phyloP scores from a whole-genome alignment of 1,140 invertebrate species.

The Ladona fulva region DNA sequence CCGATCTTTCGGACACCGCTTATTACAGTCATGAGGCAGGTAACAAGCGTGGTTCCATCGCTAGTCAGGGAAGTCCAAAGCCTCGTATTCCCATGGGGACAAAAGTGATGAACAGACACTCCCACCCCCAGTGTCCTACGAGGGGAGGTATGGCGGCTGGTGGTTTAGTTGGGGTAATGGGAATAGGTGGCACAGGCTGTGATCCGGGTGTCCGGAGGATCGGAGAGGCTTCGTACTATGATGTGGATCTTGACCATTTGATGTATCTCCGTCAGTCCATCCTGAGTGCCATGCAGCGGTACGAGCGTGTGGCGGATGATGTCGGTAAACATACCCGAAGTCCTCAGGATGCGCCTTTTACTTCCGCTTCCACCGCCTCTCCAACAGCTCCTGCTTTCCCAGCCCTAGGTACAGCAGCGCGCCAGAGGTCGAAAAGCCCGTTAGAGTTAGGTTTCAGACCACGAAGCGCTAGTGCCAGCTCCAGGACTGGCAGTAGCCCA shows the following conservation, averaged over 20 bases:
- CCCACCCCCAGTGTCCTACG: slow-evolving; percentile 19
- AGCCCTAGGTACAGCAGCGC: not conserved
- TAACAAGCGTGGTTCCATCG: slow-evolving; percentile 18
- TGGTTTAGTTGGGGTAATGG: slow-evolving; percentile 11
- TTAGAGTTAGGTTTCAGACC: slow-evolving; percentile 19
- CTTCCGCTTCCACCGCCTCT: not conserved
- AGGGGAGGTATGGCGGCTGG: not conserved
- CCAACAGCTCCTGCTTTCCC: slow-evolving; percentile 11
- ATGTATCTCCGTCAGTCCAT: slow-evolving; percentile 31
- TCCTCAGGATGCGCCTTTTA: not conserved
- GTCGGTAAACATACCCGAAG: not conserved
- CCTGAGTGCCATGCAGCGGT: slow-evolving; percentile 31
- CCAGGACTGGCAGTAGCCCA: slow-evolving; percentile 9
- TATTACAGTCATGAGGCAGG: slow-evolving; percentile 17
- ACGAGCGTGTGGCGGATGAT: slow-evolving; percentile 22
- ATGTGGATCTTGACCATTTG: slow-evolving; percentile 32
- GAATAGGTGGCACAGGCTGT: not conserved
- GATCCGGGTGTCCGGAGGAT: not conserved
- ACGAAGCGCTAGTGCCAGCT: slow-evolving; percentile 23
- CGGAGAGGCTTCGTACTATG: slow-evolving; percentile 15
- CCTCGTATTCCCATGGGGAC: slow-evolving; percentile 37
- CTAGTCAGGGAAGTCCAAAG: slow-evolving; percentile 25
- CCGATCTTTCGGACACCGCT: slow-evolving; percentile 31
- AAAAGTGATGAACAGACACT: slow-evolving; percentile 30
- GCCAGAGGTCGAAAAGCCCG: slow-evolving; percentile 17